phyloP scores from a whole-genome alignment of 2,888 invertebrate species.

The Brachylomia viminalis region DNA sequence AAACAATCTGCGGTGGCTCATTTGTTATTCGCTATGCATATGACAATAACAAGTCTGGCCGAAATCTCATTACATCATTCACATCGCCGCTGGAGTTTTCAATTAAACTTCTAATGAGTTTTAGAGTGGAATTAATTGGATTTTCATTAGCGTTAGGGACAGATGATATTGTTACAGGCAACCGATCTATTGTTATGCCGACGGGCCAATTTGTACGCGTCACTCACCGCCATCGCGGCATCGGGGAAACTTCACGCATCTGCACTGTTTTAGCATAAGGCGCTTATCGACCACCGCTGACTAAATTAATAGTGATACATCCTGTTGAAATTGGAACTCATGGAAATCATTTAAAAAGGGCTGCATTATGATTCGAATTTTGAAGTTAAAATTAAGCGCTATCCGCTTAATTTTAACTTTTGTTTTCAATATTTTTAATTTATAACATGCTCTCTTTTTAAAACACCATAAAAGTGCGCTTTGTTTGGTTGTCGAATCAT shows the following conservation, averaged over 20 bases:
- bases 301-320: constrained; percentile 26
- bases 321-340: background rate
- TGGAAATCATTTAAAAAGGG: background rate
- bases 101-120: constrained; percentile 90
- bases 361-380: constrained; percentile 2
- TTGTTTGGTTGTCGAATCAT: background rate
- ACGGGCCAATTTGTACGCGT: constrained; percentile 85
- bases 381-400: background rate
- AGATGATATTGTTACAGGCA: constrained; percentile 88
- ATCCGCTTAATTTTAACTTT: too few relatives aligned
- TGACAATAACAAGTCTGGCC: constrained; percentile 86
- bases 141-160: constrained; percentile 89
- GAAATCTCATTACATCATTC: constrained; percentile 89
- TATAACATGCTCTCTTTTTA: background rate
- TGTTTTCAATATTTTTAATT: background rate
- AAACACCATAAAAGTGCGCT: background rate
- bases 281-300: constrained; percentile 41
- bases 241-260: constrained; percentile 77
- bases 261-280: constrained; percentile 57
- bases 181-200: constrained; percentile 84
- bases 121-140: constrained; percentile 89
- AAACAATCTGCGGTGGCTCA: constrained; percentile 81
- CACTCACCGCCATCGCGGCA: constrained; percentile 75
- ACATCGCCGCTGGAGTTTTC: constrained; percentile 86
- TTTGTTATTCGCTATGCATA: constrained; percentile 86